Percentiles rank a stretch among this genome's conserved stretches.
phyloP scores from a whole-genome alignment of 2,797 vertebrate species.

The Pangasius mekongensis region DNA sequence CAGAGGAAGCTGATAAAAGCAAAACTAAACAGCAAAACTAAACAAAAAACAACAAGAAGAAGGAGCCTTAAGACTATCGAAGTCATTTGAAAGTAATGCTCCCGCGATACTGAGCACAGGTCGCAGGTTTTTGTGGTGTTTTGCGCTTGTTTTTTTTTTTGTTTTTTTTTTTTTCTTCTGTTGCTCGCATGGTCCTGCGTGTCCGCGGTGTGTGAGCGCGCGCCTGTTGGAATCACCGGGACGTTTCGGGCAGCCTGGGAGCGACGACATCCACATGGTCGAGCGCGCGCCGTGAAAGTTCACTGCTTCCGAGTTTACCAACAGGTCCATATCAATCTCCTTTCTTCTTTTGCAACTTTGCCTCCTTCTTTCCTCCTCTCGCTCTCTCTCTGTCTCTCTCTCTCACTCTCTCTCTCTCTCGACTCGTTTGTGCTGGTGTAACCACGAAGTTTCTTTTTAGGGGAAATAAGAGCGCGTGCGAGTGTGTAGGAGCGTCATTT shows the following conservation, averaged over 20 bases:
- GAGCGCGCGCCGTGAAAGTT: constrained; percentile 83
- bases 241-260: constrained; percentile 63
- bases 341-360: constrained; percentile 15
- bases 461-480: not conserved
- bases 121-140: constrained; percentile 58
- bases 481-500: not conserved
- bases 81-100: constrained; percentile 73
- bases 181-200: not conserved
- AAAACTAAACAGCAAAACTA: not conserved
- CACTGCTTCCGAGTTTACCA: constrained; percentile 81
- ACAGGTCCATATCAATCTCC: constrained; percentile 77
- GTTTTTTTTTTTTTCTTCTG: not conserved
- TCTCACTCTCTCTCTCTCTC: too few species aligned
- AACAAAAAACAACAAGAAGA: constrained; percentile 54
- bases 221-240: constrained; percentile 76
- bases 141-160: constrained; percentile 57
- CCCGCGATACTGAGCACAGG: constrained; percentile 67
- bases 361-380: not conserved
- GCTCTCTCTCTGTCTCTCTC: too few species aligned
- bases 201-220: constrained; percentile 15
- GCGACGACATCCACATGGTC: constrained; percentile 81
- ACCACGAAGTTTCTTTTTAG: too few species aligned
- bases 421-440: not conserved
- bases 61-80: constrained; percentile 74
- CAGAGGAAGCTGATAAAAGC: constrained; percentile 74